Base-by-base conservation (phyloP, 2,888 invertebrate species). In the Sarcophaga caerulescens region DNA sequence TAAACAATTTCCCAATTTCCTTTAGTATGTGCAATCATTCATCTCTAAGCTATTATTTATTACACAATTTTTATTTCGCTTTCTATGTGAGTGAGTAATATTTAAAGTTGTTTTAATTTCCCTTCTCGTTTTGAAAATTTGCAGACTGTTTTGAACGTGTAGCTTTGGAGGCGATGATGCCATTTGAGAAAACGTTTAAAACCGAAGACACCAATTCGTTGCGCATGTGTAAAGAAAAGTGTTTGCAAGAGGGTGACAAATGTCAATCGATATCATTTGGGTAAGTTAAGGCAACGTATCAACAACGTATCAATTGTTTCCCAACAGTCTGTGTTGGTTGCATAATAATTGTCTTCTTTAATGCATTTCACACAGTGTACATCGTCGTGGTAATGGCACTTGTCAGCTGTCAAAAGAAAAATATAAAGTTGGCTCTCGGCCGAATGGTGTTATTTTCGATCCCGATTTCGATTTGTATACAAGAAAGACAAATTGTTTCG, bases 191-290 rank as follows among this genome's bases (percentile, higher is more conserved):
- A 93, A 94, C 95, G 93, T 95, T 95, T 89, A 94, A 94, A 44
- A 95, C 94, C 84, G 94, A 95, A 69, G 94, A 94, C 23, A 95
- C 95, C 92, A 94, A 95, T 91, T 95, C 94, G 65, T 93, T 94
- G 85, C 93, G 94, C 75, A 94, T 94, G 90, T 95, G 95, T 91
- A 95, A 95, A 90, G 94, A 94, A 85, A 94, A 94, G 84, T 95
- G 95, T 91, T 94, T 95, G 89, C 94, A 94, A 90, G 95, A 95
- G 89, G 93, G 93, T 89, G 94, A 94, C 89, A 94, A 94, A 89
- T 95, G 95, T 90, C 95, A 95, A 90, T 94, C 94, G 76, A 95
- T 95, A 89, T 94, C 95, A 89, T 95, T 95, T 89, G 95, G 95
- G 95, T 95, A 89, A 93, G 92, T 89, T 80, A 47, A 76, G 44